Base-by-base conservation (phyloP, 2,797 vertebrate species). In the Labroides dimidiatus region DNA sequence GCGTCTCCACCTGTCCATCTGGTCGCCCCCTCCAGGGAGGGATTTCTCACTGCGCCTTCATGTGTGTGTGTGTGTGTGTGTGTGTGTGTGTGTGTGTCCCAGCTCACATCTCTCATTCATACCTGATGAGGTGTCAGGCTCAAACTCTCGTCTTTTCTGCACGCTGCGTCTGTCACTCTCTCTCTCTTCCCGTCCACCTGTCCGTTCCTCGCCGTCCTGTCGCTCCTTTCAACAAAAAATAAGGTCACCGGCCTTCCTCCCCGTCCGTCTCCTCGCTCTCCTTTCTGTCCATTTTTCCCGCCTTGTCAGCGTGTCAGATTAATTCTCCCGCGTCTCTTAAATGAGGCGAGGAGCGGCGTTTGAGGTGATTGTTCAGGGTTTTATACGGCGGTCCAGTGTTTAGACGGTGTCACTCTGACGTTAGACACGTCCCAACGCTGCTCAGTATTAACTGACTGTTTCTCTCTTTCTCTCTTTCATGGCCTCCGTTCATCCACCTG, bases 91-190 rank as follows among this genome's bases (percentile, higher is more conserved):
- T 76, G 69, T 55, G 51, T 74, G 74, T 83, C 80, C 82, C 81
- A 82, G 81, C 75, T 45, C 52, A 72, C 72, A 56, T 77, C 75
- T 68, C 75, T 89, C 87, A 86, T 91, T 90, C 86, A 87, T 90
- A 88, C 86, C 77, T 92, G 90, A 92, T 89, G 81, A 87, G 84
- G 67, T 89, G 82, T 91, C 86, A 85, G 62, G 64, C 82, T 73
- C 78, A 80, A 36, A 78, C 75, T 77, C 69, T 57, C 53, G 51
- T 58, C 56, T 75, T 85, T 24, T 65, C 73, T 48, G 15, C 51
- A 20, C 55, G 76, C 77, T 65, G 33, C 79, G 61, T 78, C 84
- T 67, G 42, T 63, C 77, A 60, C 72, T 20, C 43, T 37, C 69
- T 61, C 71, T 64, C 55, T 77, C 50, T 57, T 53, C 42, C 52